phyloP scores from a whole-genome alignment of 2,113 vertebrate genomes.

The Cyprinus carpio region DNA sequence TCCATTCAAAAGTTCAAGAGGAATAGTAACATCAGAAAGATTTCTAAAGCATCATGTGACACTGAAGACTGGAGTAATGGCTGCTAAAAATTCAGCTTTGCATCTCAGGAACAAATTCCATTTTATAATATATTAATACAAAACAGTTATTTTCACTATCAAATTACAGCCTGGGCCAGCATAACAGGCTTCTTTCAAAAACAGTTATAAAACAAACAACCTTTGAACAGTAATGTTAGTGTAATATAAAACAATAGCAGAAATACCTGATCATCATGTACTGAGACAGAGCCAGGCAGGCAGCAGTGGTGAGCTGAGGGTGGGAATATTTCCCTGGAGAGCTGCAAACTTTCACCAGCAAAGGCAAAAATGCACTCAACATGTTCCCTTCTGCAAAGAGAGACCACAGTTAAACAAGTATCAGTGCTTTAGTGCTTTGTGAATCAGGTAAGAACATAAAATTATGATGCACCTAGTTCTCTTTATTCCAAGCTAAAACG shows the following conservation, averaged over 20 bases:
- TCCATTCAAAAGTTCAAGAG: background rate
- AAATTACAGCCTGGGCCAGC: too few relatives aligned
- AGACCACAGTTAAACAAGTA: background rate
- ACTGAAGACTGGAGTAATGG: too few relatives aligned
- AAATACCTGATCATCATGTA: slow-evolving; percentile 94
- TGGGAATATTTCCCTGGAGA: slow-evolving; percentile 85
- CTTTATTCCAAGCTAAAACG: background rate
- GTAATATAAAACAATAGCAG: background rate
- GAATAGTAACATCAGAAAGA: too few relatives aligned
- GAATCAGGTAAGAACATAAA: background rate
- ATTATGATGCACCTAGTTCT: background rate
- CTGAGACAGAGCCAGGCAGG: slow-evolving; percentile 89
- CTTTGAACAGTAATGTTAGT: background rate
- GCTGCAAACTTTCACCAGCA: slow-evolving; percentile 90
- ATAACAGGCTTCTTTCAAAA: too few relatives aligned
- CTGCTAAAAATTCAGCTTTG: too few relatives aligned
- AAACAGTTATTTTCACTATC: too few relatives aligned
- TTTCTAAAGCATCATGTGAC: too few relatives aligned
- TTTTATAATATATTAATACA: too few relatives aligned
- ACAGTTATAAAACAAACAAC: too few relatives aligned
- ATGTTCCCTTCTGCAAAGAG: slow-evolving; percentile 81
- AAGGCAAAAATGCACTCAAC: slow-evolving; percentile 85
- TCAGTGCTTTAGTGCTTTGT: background rate
- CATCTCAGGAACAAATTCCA: too few relatives aligned
- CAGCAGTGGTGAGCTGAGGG: slow-evolving; percentile 81